These are phyloP conservation scores for Harpalus rufipes DNA, from an alignment of 2,888 invertebrate genomes.

Conservation along the genomic window DNA sequence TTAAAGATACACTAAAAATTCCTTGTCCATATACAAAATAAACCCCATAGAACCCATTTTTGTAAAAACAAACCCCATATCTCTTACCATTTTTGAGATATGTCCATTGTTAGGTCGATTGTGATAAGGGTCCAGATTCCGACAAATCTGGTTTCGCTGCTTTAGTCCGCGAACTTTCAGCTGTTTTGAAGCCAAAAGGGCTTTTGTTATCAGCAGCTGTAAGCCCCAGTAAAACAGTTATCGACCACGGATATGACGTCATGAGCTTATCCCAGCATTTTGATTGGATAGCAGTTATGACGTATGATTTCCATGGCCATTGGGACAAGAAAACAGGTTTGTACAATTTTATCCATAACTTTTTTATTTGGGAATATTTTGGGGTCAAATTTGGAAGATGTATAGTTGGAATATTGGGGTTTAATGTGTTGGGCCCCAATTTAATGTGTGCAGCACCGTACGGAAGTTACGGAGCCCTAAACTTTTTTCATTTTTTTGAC, in stretches of 20 bases:
- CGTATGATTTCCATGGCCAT: slow-evolving; percentile 89
- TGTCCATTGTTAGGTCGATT: slow-evolving; percentile 76
- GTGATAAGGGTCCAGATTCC: slow-evolving; percentile 80
- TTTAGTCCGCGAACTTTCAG: slow-evolving; percentile 83
- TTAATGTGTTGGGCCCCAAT: no score
- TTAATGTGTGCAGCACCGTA: no score
- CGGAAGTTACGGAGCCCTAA: no score
- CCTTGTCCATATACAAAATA: no score
- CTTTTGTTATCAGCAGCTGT: slow-evolving; percentile 86
- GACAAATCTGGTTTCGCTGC: slow-evolving; percentile 85
- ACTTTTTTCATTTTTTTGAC: no score
- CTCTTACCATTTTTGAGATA: no score
- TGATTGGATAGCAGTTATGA: slow-evolving; percentile 90
- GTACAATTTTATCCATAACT: neutral
- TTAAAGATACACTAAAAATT: no score
- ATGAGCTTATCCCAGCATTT: slow-evolving; percentile 82
- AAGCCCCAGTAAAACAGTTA: slow-evolving; percentile 85
- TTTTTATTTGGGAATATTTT: no score
- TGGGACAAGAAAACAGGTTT: slow-evolving; percentile 84
- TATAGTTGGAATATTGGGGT: no score
- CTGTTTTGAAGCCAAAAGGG: slow-evolving; percentile 81
- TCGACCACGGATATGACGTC: slow-evolving; percentile 86
- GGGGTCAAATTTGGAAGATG: no score
- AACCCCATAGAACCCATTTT: no score
- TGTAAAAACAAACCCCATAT: no score